phyloP scores from a whole-genome alignment of 2,797 vertebrate species.

The Ficedula albicollis region DNA sequence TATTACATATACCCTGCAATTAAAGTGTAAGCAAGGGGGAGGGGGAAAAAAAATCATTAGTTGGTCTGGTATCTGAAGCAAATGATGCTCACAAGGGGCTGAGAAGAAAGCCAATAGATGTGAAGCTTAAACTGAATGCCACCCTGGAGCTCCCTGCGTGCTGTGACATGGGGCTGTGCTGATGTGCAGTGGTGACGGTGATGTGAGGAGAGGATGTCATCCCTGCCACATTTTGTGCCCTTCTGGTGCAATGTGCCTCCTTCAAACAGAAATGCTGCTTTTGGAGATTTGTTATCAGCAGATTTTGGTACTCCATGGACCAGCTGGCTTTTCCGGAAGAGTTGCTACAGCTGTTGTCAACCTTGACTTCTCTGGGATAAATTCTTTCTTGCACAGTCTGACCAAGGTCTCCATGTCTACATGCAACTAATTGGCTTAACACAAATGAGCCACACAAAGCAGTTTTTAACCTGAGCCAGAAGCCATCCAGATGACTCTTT shows the following conservation, averaged over 20 bases:
- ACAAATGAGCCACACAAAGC: neutral
- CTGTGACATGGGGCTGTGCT: neutral
- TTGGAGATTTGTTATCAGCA: neutral
- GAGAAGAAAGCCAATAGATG: slow-evolving; percentile 74
- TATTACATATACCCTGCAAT: slow-evolving; percentile 77
- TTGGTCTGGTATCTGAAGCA: slow-evolving; percentile 66
- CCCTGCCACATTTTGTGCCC: neutral
- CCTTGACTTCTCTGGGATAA: neutral
- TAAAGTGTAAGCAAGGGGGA: slow-evolving; percentile 77
- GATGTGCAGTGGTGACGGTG: neutral
- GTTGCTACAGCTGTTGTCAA: accelerated
- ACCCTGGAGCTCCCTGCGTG: slow-evolving; percentile 8
- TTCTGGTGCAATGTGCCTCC: accelerated
- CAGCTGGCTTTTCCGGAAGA: neutral
- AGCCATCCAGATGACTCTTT: neutral
- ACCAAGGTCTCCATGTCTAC: neutral
- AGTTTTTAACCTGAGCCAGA: neutral
- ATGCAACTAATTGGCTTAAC: neutral
- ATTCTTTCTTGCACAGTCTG: neutral
- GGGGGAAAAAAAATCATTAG: slow-evolving; percentile 73
- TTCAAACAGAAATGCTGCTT: neutral
- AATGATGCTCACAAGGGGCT: slow-evolving; percentile 71
- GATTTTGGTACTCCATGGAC: neutral
- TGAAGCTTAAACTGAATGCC: slow-evolving; percentile 71
- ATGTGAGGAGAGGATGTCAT: neutral